phyloP scores from a whole-genome alignment of 2,797 vertebrate species.

The Sphenodon punctatus region DNA sequence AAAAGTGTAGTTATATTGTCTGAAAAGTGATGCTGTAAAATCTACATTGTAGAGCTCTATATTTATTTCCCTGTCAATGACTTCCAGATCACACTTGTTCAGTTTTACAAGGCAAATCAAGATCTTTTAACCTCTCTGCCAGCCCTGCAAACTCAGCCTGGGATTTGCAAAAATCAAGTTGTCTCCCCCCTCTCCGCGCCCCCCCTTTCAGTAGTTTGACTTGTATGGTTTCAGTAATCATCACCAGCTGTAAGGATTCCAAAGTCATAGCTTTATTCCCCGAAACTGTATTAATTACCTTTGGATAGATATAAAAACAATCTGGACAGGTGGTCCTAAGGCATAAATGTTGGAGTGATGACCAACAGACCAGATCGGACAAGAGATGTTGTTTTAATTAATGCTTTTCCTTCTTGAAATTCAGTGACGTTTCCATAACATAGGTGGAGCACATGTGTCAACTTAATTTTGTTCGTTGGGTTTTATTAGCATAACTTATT shows the following conservation, averaged over 20 bases:
- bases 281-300: not conserved
- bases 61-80: slow-evolving; percentile 52
- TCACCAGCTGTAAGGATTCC: not conserved
- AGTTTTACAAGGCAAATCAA: slow-evolving; percentile 47
- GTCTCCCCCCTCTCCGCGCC: not conserved
- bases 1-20: not conserved
- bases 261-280: not conserved
- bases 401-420: too few species aligned
- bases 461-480: too few species aligned
- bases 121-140: slow-evolving; percentile 31
- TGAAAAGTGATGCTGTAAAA: slow-evolving; percentile 50
- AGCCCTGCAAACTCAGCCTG: slow-evolving; percentile 10
- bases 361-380: too few species aligned
- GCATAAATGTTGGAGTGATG: too few species aligned
- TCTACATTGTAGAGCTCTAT: slow-evolving; percentile 20
- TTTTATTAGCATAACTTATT: too few species aligned
- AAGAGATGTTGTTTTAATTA: too few species aligned
- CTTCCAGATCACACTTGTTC: slow-evolving; percentile 60
- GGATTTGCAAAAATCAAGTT: not conserved
- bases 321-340: too few species aligned
- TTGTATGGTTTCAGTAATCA: not conserved
- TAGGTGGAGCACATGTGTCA: too few species aligned
- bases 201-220: not conserved
- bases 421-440: too few species aligned
- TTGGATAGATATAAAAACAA: slow-evolving; percentile 7